Conservation (phyloP, 2,888 invertebrate genomes). For the Liopterus haemorrhoidalis region DNA sequence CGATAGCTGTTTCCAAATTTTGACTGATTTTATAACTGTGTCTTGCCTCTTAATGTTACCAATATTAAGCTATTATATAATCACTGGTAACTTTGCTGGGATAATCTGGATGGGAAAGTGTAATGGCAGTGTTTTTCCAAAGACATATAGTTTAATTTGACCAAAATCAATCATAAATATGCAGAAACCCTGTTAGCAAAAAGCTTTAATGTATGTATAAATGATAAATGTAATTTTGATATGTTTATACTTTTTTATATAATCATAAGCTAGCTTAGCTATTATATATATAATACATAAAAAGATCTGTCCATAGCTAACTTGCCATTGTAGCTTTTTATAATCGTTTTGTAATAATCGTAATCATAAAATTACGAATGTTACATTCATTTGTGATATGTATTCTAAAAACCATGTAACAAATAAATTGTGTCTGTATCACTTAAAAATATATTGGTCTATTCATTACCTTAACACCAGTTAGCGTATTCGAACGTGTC, state of each 20-base stretch:
- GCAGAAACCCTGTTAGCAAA: slow-evolving; percentile 3
- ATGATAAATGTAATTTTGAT: slow-evolving; percentile 21
- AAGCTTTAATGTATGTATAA: slow-evolving; percentile 21
- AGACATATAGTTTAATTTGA: no score
- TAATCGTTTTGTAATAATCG: slow-evolving; percentile 20
- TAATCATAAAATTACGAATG: slow-evolving; percentile 11
- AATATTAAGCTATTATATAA: no score
- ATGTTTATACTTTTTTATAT: slow-evolving; percentile 24
- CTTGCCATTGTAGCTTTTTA: slow-evolving; percentile 24
- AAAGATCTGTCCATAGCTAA: slow-evolving; percentile 17
- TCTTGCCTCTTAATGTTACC: no score
- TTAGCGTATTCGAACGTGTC: no score
- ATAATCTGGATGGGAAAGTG: no score
- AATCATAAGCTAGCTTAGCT: slow-evolving; percentile 21
- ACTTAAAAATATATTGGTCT: background rate
- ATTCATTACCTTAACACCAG: no score
- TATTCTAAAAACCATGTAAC: slow-evolving; percentile 11
- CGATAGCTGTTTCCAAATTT: no score
- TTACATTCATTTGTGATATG: slow-evolving; percentile 21
- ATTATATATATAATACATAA: slow-evolving; percentile 13
- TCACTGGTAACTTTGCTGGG: no score
- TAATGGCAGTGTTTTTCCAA: no score
- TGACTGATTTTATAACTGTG: no score
- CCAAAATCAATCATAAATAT: slow-evolving; percentile 16
- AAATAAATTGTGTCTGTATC: slow-evolving; percentile 22